Evolutionary conservation across 2,113 vertebrate species (phyloP), one percentile per base, ranked within the genome.

Genomic region (Haliaeetus leucogaster): DNA sequence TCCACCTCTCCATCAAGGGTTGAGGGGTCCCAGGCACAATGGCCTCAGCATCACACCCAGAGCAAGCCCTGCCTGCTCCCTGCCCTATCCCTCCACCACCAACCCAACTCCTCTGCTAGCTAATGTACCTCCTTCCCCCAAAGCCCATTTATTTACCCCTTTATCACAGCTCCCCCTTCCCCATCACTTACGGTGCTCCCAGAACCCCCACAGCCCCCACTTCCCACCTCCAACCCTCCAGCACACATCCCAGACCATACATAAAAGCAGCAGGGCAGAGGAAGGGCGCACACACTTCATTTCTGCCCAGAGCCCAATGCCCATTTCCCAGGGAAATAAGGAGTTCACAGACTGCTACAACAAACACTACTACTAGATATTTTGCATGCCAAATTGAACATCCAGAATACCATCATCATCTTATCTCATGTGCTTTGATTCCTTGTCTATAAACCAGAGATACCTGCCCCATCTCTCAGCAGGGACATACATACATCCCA

Each of bases 171-270:
- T 62, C 34, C 22, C 32, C 55, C 13, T 4, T 38, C 34, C 18
- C 73, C 30, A 56, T 7, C 1, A 1, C 42, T 50, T 19, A 66
- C 1, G 1, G 30, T 2, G 2, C 30, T 66, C 30, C 25, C 32
- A 19, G 23, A 42, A 53, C 27, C 16, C 20, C 30, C 53, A 25
- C 17, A n/a, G 22, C 10, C 8, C n/a, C 61, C 30, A 23, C 2
- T 30, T n/a, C 9, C n/a, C 73, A 70, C 32, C 27, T 22, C 63
- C 38, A n/a, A 23, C 10, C 14, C 12, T 29, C 53, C 53, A 32
- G 32, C 25, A 48, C 5, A 1, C 30, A 30, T 22, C 42, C 50
- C 58, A 25, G 20, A 48, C 23, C 29, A 4, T 3, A 34, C 3
- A 9, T 6, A 34, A 47, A 47, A 38, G 48, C 70, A 26, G 42